These are phyloP conservation scores for Phytoseiulus persimilis DNA, from an alignment of 2,888 invertebrate genomes.

Conservation along the genomic window DNA sequence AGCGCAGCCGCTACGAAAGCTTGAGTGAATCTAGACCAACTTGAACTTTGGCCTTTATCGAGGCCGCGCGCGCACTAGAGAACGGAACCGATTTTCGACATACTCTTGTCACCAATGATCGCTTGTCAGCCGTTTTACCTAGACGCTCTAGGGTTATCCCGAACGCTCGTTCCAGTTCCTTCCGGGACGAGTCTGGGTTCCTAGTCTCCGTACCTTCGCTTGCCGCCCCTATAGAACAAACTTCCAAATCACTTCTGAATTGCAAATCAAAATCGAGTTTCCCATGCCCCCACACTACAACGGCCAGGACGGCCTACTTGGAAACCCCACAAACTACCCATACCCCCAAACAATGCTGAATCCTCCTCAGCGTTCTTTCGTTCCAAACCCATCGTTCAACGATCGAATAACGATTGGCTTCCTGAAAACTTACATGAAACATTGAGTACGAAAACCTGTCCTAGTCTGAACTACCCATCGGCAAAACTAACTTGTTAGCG, in stretches of 20 bases:
- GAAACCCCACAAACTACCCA: neutral
- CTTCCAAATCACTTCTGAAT: neutral
- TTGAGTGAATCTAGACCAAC: neutral
- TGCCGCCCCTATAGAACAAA: neutral
- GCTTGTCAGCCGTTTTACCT: neutral
- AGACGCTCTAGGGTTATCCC: neutral
- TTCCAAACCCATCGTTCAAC: constrained; percentile 14
- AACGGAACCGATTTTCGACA: neutral
- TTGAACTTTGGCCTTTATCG: neutral
- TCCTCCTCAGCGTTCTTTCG: constrained; percentile 39
- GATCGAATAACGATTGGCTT: neutral
- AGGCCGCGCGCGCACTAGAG: neutral
- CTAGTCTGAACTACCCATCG: neutral
- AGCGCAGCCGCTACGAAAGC: neutral
- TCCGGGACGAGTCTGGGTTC: neutral
- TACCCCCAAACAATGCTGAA: constrained; percentile 22
- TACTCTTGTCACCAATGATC: neutral
- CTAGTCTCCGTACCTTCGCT: neutral
- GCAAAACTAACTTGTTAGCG: neutral
- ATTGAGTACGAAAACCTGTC: neutral
- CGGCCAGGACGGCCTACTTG: neutral
- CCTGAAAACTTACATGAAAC: neutral
- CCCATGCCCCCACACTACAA: constrained; percentile 31
- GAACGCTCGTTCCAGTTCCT: neutral
- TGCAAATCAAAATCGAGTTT: constrained; percentile 29